Percentiles rank a stretch among this genome's conserved stretches.
phyloP scores from a whole-genome alignment of 30 jellyfish, hydroid and myxozoan species.

The Aurelia aurita region DNA sequence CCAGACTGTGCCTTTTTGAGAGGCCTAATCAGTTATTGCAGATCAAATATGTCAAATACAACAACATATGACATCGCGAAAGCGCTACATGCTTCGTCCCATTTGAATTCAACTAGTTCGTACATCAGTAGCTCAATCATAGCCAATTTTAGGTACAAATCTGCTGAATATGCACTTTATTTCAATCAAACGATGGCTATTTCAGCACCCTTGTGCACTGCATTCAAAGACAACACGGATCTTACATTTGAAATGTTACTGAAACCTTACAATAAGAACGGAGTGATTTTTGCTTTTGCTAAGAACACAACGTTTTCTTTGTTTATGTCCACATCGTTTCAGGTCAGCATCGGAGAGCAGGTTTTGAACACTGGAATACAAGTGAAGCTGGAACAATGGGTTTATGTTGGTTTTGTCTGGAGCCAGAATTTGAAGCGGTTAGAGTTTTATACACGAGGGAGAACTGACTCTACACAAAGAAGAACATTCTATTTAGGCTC shows the following conservation, averaged over 20 bases:
- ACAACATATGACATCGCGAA: conserved; percentile 20
- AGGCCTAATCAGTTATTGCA: conserved; percentile 46
- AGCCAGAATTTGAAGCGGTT: conserved; percentile 13
- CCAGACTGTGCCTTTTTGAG: conserved; percentile 13
- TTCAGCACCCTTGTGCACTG: conserved; percentile 40
- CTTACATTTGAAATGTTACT: conserved; percentile 51
- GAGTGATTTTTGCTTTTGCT: conserved; percentile 48
- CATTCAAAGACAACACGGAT: conserved; percentile 34
- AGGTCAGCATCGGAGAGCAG: conserved; percentile 25
- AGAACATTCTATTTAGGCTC: conserved; percentile 28
- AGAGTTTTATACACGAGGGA: conserved; percentile 25
- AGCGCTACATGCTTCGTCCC: background rate
- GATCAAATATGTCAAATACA: background rate
- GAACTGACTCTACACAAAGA: conserved; percentile 4
- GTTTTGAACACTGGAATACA: conserved; percentile 32
- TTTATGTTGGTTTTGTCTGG: conserved; percentile 52
- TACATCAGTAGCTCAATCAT: conserved; percentile 14
- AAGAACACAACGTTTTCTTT: conserved; percentile 34
- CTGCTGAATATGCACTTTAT: conserved; percentile 48
- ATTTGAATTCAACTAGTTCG: conserved; percentile 13
- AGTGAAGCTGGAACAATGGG: conserved; percentile 25
- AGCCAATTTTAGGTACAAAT: background rate
- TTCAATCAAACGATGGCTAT: conserved; percentile 57
- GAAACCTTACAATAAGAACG: conserved; percentile 39
- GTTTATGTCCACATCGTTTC: conserved; percentile 33